Base-by-base conservation (phyloP, 2,888 invertebrate genomes). In the Microplitis manilae region DNA sequence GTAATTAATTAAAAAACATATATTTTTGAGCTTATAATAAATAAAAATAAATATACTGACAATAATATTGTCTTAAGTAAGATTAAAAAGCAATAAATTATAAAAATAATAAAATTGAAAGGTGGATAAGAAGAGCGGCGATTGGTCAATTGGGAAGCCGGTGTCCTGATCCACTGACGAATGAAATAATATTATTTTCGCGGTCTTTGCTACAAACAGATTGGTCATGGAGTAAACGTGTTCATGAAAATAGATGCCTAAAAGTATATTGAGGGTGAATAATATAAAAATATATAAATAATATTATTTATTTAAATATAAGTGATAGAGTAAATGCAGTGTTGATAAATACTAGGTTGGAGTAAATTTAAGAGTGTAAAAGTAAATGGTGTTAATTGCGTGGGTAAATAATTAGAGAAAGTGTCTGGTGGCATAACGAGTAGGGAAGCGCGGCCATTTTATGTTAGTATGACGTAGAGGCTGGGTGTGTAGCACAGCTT, bases 381-480 rank as follows among this genome's bases (percentile, higher is more conserved):
- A 50, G 13, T 50, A 13, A 13, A 13, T 13, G 50, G 8, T 50
- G 5, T 8, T 13, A 4, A 50, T 50, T 13, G 50, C 39, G 76
- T 68, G 74, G 77, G 68, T 75, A 77, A 67, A 74, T 39, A 73
- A 59, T 50, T 50, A 77, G 76, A 62, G 69, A 68, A 69, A 77
- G 77, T 72, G 72, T 38, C 73, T 70, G 77, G 73, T 67, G 79
- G 50, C 50, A 50, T 8, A 50, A 13, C 50, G 2, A 13, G 50
- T 5, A 80, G 82, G 79, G 80, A 82, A 80, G 82, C 82, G 86
- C 87, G 85, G 87, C 87, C 87, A 88, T 88, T 87, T 88, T 88
- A 87, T 88, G 84, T 86, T 87, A 86, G 86, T 86, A 87, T 88
- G 88, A 88, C 88, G 88, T 88, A 86, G 88, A 86, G 86, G 86